A percentile compares a stretch with the other conserved stretches of the same genome.
Conservation (phyloP, 2,797 vertebrate genomes). For the Pygocentrus nattereri region DNA sequence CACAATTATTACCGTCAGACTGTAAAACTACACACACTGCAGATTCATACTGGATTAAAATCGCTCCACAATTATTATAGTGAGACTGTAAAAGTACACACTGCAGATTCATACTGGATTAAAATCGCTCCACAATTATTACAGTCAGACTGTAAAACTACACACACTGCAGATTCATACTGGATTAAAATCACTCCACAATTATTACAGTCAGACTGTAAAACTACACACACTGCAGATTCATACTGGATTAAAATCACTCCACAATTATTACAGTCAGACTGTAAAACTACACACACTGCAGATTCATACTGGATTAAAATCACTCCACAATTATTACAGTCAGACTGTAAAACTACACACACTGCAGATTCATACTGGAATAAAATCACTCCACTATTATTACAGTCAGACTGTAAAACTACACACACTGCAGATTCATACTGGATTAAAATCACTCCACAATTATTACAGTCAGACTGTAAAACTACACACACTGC, state of each 20-base stretch:
- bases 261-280: neutral
- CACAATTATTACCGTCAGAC: no score
- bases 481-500: no score
- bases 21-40: neutral
- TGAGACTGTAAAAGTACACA: no score
- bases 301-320: neutral
- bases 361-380: neutral
- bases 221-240: neutral
- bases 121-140: neutral
- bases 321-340: neutral
- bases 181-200: neutral
- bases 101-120: constrained; percentile 6
- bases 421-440: neutral
- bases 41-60: neutral
- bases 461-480: neutral
- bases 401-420: no score
- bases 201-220: no score
- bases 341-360: neutral
- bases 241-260: neutral
- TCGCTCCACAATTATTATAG: neutral
- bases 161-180: neutral
- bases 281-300: neutral
- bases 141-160: neutral
- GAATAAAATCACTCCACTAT: neutral
- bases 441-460: neutral